Base-by-base conservation (phyloP, 2,113 vertebrate genomes). In the Craseonycteris thonglongyai region DNA sequence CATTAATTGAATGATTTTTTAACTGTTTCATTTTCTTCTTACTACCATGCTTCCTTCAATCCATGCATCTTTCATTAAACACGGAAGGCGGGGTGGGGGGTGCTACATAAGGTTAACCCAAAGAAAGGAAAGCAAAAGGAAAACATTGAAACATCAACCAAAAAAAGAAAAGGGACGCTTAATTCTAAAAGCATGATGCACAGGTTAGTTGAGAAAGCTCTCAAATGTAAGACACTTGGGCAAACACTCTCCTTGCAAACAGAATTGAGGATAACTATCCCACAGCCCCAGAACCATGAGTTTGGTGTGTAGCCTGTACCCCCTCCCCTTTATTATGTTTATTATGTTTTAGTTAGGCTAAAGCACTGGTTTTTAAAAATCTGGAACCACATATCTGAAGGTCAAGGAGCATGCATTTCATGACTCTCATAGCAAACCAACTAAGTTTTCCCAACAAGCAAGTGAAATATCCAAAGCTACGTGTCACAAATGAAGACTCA, bases 11-110 rank as follows among this genome's bases (percentile, higher is more conserved):
- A 59, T 45, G 51, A 40, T 42, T 88, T 84, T 80, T 54, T n/a
- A 76, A 66, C 56, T 66, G 61, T 85, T 80, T 91, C 40, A 90
- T 83, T 96, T 82, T 78, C 72, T 72, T 42, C 19, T 75, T 78
- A 89, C 85, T 86, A 51, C 12, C 24, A 33, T 0, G 24, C 22
- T 66, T 93, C 86, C 61, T 94, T 95, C 87, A 71, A 93, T 80
- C 66, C 66, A 84, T 84, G 91, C 80, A 85, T 65, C 88, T 74
- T 94, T 95, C 65, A 82, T 82, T 93, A 93, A 92, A 88, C 56
- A 90, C 49, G 76, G n/a, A n/a, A n/a, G n/a, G 69, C 33, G 4
- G 5, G 63, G 90, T 14, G 65, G n/a, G 4, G 7, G 63, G 87
- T 47, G 47, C 66, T 90, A 88, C 66, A 81, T 63, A 90, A 71